These are phyloP conservation scores for Agrotis puta DNA, from an alignment of 2,888 invertebrate species.

Conservation along the genomic window DNA sequence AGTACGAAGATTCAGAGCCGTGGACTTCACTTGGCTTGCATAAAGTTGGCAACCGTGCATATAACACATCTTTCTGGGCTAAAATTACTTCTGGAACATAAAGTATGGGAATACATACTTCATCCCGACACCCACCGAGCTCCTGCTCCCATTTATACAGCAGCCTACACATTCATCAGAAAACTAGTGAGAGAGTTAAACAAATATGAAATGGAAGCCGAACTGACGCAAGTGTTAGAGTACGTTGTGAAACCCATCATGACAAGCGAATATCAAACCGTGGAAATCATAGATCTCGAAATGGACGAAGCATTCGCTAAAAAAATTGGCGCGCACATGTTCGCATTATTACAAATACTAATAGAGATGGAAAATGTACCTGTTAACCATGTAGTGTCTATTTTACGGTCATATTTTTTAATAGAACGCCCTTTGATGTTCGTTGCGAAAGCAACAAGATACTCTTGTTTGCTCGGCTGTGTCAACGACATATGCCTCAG, in stretches of 20 bases:
- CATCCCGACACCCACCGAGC: constrained; percentile 49
- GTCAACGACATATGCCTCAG: constrained; percentile 39
- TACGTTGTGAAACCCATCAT: constrained; percentile 66
- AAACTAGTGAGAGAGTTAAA: constrained; percentile 69
- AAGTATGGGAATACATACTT: constrained; percentile 65
- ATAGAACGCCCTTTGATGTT: constrained; percentile 39
- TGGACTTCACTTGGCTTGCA: constrained; percentile 60
- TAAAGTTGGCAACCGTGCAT: constrained; percentile 62
- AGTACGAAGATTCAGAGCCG: constrained; percentile 40
- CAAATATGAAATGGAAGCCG: constrained; percentile 66
- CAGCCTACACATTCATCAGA: constrained; percentile 65
- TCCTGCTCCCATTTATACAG: constrained; percentile 54
- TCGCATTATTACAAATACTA: constrained; percentile 60
- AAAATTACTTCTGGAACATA: constrained; percentile 57
- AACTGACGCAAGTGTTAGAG: constrained; percentile 64
- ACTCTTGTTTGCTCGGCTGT: constrained; percentile 24
- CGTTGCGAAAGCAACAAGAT: constrained; percentile 48
- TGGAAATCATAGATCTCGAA: constrained; percentile 59
- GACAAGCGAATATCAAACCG: constrained; percentile 57
- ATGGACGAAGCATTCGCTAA: constrained; percentile 58
- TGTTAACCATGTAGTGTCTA: constrained; percentile 62
- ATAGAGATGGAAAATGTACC: constrained; percentile 56
- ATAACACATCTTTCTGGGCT: constrained; percentile 70
- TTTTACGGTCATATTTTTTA: constrained; percentile 56
- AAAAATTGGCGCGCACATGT: constrained; percentile 60